These are phyloP conservation scores for Anoplophora glabripennis DNA, from an alignment of 1,140 invertebrate genomes.

Conservation along the genomic window DNA sequence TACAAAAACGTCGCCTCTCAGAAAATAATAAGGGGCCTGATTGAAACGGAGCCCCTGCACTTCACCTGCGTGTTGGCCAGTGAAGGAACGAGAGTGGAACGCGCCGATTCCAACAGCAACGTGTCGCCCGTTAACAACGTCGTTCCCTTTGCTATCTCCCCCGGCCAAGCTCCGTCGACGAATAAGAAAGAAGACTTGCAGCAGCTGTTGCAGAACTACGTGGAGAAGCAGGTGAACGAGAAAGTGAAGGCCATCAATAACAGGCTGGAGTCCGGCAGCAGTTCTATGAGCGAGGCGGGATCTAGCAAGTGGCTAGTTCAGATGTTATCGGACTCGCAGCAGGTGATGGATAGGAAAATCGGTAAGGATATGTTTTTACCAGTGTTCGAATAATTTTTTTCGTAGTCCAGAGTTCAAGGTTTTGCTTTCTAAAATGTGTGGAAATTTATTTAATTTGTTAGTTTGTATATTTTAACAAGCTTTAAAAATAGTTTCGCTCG, in stretches of 20 bases:
- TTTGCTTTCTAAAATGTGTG: no score
- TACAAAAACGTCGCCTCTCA: constrained; percentile 34
- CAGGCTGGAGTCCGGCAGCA: not conserved
- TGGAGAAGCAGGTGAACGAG: constrained; percentile 19
- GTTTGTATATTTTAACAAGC: no score
- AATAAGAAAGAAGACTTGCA: constrained; percentile 24
- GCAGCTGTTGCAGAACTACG: constrained; percentile 17
- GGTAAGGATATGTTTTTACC: no score
- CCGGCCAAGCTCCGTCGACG: not conserved
- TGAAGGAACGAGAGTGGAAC: constrained; percentile 74
- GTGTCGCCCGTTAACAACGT: constrained; percentile 43
- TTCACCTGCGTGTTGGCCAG: constrained; percentile 76
- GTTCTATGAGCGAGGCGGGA: not conserved
- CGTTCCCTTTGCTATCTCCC: constrained; percentile 27
- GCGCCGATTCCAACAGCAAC: constrained; percentile 36
- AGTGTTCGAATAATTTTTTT: no score
- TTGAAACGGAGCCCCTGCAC: constrained; percentile 80
- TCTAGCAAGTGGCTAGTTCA: constrained; percentile 7
- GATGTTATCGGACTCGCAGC: constrained; percentile 2
- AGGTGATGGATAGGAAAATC: no score
- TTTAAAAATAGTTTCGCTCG: no score
- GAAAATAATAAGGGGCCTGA: constrained; percentile 52
- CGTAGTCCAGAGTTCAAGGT: no score
- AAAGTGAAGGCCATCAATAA: not conserved
- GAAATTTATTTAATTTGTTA: no score